A percentile compares a stretch with the other conserved stretches of the same genome.
Evolutionary conservation across 2,888 invertebrate species (phyloP).

Genomic region (Drosophila paranaensis): DNA sequence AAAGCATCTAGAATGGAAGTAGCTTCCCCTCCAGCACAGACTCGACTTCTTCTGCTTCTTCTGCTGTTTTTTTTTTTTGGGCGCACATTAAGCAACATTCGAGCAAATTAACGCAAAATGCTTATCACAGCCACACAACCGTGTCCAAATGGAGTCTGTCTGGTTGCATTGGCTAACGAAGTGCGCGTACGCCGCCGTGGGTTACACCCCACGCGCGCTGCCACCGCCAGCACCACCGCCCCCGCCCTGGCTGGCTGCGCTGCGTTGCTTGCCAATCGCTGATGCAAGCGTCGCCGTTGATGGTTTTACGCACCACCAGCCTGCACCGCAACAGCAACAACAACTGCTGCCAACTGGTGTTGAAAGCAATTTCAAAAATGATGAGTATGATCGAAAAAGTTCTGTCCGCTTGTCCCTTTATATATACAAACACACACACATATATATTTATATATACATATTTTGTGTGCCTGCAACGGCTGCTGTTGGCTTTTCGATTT

Average conservation of each 20-base stretch:
- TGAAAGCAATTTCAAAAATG: slow-evolving; percentile 84
- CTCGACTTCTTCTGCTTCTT: background rate
- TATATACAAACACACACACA: background rate
- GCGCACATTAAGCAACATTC: slow-evolving; percentile 73
- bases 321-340: slow-evolving; percentile 20
- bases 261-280: slow-evolving; percentile 25
- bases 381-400: slow-evolving; percentile 83
- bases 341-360: slow-evolving; percentile 75
- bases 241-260: slow-evolving; percentile 10
- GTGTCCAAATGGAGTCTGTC: slow-evolving; percentile 23
- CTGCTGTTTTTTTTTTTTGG: background rate
- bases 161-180: slow-evolving; percentile 62
- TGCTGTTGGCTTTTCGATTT: slow-evolving; percentile 75
- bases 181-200: slow-evolving; percentile 69
- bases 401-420: slow-evolving; percentile 36
- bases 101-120: slow-evolving; percentile 75
- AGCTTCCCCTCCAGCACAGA: background rate
- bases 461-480: slow-evolving; percentile 29
- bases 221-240: slow-evolving; percentile 29
- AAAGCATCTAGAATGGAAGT: slow-evolving; percentile 60
- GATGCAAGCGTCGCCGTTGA: slow-evolving; percentile 75
- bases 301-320: slow-evolving; percentile 71
- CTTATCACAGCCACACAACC: slow-evolving; percentile 48
- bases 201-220: slow-evolving; percentile 67
- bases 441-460: background rate